Evolutionary conservation across 2,888 invertebrate genomes (phyloP).

Genomic region (Noctua fimbriata): DNA sequence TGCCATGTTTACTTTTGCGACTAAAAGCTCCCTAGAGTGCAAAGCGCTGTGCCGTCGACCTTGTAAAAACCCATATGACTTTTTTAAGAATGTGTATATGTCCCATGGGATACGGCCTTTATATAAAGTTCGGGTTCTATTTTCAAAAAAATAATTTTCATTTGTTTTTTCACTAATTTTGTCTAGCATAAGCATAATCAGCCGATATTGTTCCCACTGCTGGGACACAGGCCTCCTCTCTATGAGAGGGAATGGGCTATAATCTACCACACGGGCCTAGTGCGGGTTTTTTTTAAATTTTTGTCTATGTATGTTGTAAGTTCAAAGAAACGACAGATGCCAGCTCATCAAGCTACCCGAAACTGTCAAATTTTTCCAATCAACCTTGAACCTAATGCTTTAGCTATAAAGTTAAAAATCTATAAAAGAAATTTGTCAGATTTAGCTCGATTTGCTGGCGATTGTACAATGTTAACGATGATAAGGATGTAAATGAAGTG

Average conservation of each 20-base stretch:
- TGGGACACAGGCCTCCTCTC: too few relatives aligned
- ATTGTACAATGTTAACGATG: neutral
- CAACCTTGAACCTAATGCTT: too few relatives aligned
- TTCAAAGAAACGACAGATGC: neutral
- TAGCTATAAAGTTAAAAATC: too few relatives aligned
- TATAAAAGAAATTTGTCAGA: too few relatives aligned
- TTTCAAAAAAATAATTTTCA: constrained; percentile 5
- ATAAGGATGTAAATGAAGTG: neutral
- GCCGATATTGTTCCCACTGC: too few relatives aligned
- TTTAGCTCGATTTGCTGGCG: too few relatives aligned
- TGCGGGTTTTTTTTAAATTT: too few relatives aligned
- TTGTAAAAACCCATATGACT: constrained; percentile 45
- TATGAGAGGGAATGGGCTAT: too few relatives aligned
- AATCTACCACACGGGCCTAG: too few relatives aligned
- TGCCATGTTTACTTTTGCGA: constrained; percentile 52
- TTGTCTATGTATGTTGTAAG: neutral
- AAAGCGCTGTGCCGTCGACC: constrained; percentile 24
- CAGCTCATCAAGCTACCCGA: too few relatives aligned
- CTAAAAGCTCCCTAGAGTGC: constrained; percentile 57
- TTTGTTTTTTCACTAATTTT: neutral
- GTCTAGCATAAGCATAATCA: too few relatives aligned
- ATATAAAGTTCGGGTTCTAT: constrained; percentile 3
- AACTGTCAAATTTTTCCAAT: too few relatives aligned
- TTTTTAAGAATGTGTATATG: constrained; percentile 44
- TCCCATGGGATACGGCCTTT: constrained; percentile 33